Percentiles rank a stretch among this genome's conserved stretches.
Evolutionary conservation across 2,797 vertebrate species (phyloP).

Genomic region (Gymnothorax reevesii): DNA sequence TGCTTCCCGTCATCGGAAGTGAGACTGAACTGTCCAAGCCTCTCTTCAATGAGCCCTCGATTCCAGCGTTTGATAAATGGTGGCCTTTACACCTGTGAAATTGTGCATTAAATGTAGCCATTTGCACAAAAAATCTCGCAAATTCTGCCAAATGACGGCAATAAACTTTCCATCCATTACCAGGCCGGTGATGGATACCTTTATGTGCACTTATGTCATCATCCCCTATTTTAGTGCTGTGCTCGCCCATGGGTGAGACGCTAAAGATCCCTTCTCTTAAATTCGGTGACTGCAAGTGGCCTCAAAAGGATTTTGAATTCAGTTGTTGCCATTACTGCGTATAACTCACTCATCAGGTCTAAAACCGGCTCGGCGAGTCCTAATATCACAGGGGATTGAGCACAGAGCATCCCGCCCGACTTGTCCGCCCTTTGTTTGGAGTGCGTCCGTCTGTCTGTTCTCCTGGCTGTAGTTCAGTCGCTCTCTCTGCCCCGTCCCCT

Average conservation of each 20-base stretch:
- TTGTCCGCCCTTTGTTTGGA: constrained; percentile 29
- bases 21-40: not conserved
- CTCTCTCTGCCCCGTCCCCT: constrained; percentile 64
- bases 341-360: not conserved
- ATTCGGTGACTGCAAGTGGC: not conserved
- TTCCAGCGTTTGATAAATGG: not conserved
- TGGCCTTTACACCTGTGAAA: not conserved
- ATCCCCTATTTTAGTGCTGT: not conserved
- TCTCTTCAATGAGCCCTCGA: not conserved
- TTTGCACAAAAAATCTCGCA: constrained; percentile 4
- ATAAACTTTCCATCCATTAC: not conserved
- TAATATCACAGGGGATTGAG: not conserved
- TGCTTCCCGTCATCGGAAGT: not conserved
- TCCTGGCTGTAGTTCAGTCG: constrained; percentile 69
- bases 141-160: not conserved
- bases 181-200: not conserved
- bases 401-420: not conserved
- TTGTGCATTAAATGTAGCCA: constrained; percentile 24
- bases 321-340: not conserved
- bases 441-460: constrained; percentile 36
- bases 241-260: not conserved
- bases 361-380: not conserved
- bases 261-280: not conserved
- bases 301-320: not conserved
- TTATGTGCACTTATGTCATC: not conserved